These are phyloP conservation scores for Andrena dorsata DNA, from an alignment of 2,888 invertebrate species.

Conservation along the genomic window DNA sequence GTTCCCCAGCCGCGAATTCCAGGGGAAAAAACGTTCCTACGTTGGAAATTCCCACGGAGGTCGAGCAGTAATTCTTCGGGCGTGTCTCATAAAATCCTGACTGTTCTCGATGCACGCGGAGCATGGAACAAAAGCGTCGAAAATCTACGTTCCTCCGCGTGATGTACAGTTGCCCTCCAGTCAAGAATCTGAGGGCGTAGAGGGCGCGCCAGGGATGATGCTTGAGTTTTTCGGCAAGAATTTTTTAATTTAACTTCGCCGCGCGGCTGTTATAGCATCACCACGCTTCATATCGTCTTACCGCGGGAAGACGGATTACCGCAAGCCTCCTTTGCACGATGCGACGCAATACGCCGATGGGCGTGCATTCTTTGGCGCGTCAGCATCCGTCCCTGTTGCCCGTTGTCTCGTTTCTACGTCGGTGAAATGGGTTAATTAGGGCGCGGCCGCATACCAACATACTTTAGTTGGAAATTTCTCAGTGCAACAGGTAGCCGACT, in stretches of 20 bases:
- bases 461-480: conserved; percentile 62
- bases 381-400: conserved; percentile 1
- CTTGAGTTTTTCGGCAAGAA: background rate
- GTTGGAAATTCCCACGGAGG: conserved; percentile 18
- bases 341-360: background rate
- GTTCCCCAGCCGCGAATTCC: background rate
- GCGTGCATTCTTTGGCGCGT: background rate
- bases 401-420: conserved; percentile 25
- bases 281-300: background rate
- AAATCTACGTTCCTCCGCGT: background rate
- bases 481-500: conserved; percentile 61
- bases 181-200: background rate
- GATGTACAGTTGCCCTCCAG: background rate
- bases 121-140: background rate
- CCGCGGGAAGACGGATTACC: background rate
- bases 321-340: background rate
- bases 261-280: background rate
- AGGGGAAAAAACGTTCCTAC: background rate
- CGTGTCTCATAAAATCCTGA: conserved; percentile 28
- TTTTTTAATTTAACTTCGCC: conserved; percentile 14
- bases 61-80: conserved; percentile 7
- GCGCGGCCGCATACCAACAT: conserved; percentile 48
- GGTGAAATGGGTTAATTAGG: conserved; percentile 60
- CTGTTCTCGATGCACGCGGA: background rate
- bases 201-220: background rate